These are phyloP conservation scores for Eilema griseolum DNA, from an alignment of 2,888 invertebrate species.

Conservation along the genomic window DNA sequence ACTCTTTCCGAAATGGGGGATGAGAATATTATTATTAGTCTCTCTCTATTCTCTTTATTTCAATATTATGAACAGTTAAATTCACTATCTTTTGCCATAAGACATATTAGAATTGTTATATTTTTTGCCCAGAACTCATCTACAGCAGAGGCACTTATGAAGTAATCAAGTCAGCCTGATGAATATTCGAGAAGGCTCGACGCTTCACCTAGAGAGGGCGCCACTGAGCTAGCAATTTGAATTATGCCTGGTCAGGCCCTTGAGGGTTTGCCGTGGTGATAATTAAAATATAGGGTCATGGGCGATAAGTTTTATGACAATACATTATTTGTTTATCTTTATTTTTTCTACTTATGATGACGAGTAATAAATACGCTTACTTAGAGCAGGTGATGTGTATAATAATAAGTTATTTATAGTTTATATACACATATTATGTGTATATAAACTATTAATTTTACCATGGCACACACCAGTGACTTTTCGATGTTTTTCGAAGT, in stretches of 20 bases:
- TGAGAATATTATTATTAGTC: too few relatives aligned
- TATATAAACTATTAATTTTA: too few relatives aligned
- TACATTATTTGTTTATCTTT: not conserved
- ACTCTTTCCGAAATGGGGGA: too few relatives aligned
- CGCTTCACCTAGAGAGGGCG: slow-evolving; percentile 63
- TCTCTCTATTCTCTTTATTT: too few relatives aligned
- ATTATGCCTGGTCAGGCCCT: slow-evolving; percentile 77
- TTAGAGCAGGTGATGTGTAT: too few relatives aligned
- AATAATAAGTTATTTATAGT: too few relatives aligned
- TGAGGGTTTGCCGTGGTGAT: slow-evolving; percentile 47
- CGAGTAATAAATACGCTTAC: not conserved
- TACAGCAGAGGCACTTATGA: slow-evolving; percentile 46
- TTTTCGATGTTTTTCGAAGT: too few relatives aligned
- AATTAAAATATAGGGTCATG: slow-evolving; percentile 56
- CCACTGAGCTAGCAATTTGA: slow-evolving; percentile 69
- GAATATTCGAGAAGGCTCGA: slow-evolving; percentile 79
- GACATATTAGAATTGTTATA: not conserved
- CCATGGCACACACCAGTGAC: too few relatives aligned
- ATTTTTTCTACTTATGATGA: not conserved
- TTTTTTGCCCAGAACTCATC: slow-evolving; percentile 14
- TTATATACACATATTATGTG: too few relatives aligned
- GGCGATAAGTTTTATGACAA: not conserved
- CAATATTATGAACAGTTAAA: too few relatives aligned
- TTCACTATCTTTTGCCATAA: not conserved
- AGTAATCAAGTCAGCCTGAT: slow-evolving; percentile 73